A percentile compares a stretch with the other conserved stretches of the same genome.
These are phyloP conservation scores for Brachypterus glaber DNA, from an alignment of 2,888 invertebrate species.

Conservation along the genomic window DNA sequence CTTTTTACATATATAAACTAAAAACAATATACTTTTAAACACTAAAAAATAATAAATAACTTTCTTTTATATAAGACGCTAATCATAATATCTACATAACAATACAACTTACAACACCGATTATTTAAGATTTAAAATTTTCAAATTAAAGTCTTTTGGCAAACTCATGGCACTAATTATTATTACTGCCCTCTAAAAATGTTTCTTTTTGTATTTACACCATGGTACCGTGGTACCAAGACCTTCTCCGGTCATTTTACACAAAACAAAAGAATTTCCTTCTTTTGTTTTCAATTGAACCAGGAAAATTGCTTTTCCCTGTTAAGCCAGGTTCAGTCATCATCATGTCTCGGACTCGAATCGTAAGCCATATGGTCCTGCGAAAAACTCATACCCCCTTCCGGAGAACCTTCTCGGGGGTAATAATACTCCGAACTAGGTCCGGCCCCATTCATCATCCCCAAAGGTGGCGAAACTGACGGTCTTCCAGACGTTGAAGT, in stretches of 20 bases:
- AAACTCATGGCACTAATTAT: slow-evolving; percentile 37
- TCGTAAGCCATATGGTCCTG: slow-evolving; percentile 57
- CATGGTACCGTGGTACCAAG: slow-evolving; percentile 3
- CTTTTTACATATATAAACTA: slow-evolving; percentile 37
- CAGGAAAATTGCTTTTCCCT: slow-evolving; percentile 40
- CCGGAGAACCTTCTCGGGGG: slow-evolving; percentile 62
- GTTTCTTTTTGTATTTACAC: slow-evolving; percentile 9
- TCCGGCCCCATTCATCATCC: slow-evolving; percentile 49
- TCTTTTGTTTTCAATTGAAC: slow-evolving; percentile 31
- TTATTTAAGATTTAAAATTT: slow-evolving; percentile 25
- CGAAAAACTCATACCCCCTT: slow-evolving; percentile 57
- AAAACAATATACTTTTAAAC: slow-evolving; percentile 29
- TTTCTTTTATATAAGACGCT: slow-evolving; percentile 35
- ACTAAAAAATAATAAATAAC: slow-evolving; percentile 40
- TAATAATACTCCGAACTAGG: slow-evolving; percentile 46
- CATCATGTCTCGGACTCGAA: slow-evolving; percentile 61
- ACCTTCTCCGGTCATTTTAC: background rate
- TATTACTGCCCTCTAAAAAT: slow-evolving; percentile 14
- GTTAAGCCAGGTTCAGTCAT: slow-evolving; percentile 65
- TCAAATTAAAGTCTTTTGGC: slow-evolving; percentile 33
- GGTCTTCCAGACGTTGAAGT: slow-evolving; percentile 47
- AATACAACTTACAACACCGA: slow-evolving; percentile 43
- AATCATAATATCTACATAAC: slow-evolving; percentile 41
- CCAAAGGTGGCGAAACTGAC: slow-evolving; percentile 53
- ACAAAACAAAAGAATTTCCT: slow-evolving; percentile 7